Evolutionary conservation across 2,797 vertebrate genomes (phyloP).

Genomic region (Apogon hyalosoma): DNA sequence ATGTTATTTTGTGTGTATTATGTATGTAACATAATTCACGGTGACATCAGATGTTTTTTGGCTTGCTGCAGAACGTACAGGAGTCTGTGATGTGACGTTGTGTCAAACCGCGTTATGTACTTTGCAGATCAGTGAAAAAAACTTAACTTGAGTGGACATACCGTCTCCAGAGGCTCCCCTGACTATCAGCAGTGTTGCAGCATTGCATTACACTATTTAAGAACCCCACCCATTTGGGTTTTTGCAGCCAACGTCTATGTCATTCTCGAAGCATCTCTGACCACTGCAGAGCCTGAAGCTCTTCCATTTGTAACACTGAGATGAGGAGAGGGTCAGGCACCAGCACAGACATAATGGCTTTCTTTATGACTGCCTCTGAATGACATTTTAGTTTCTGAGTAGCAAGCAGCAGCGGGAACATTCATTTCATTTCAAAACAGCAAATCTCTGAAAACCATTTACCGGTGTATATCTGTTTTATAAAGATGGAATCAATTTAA

Average conservation of each 20-base stretch:
- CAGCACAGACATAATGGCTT: slow-evolving; percentile 54
- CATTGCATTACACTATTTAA: slow-evolving; percentile 55
- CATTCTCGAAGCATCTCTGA: slow-evolving; percentile 74
- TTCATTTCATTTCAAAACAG: slow-evolving; percentile 5
- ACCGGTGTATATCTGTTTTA: background rate
- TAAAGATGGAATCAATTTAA: background rate
- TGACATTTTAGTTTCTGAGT: slow-evolving; percentile 15
- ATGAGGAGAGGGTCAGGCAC: slow-evolving; percentile 37
- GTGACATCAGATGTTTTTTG: too few relatives aligned
- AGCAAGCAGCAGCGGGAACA: background rate
- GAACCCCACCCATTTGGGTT: slow-evolving; percentile 57
- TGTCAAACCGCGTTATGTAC: background rate
- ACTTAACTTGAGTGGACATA: slow-evolving; percentile 8
- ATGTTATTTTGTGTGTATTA: too few relatives aligned
- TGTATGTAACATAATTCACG: too few relatives aligned
- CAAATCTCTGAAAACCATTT: too few relatives aligned
- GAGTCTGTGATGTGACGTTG: slow-evolving; percentile 2
- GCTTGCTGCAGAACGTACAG: background rate
- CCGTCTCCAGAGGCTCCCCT: slow-evolving; percentile 35
- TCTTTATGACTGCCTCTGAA: slow-evolving; percentile 42
- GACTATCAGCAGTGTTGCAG: slow-evolving; percentile 53
- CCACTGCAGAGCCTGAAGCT: slow-evolving; percentile 53
- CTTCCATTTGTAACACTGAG: slow-evolving; percentile 47
- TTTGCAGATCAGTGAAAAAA: slow-evolving; percentile 20
- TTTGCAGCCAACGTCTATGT: slow-evolving; percentile 72